Conservation (phyloP, 2,797 vertebrate species). For the Artibeus jamaicensis region DNA sequence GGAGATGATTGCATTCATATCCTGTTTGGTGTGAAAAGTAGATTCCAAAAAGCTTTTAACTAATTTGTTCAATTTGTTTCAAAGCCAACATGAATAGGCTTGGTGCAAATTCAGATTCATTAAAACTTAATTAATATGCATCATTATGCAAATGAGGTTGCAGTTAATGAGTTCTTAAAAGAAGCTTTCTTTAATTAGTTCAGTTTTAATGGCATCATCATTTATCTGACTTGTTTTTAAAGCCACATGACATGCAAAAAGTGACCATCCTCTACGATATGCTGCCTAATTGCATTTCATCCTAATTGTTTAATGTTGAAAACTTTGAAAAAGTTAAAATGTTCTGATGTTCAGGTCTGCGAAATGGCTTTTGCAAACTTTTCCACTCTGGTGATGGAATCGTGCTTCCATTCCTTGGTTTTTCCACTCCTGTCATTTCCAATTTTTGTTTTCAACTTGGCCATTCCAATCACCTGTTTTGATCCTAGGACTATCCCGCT, state of each 20-base stretch:
- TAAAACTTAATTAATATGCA: constrained; percentile 99
- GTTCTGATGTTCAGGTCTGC: constrained; percentile 84
- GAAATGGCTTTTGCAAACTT: constrained; percentile 83
- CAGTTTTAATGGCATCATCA: constrained; percentile 99
- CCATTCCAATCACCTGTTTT: background rate
- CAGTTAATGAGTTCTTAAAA: constrained; percentile 99
- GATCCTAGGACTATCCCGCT: background rate
- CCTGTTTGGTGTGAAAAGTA: constrained; percentile 99
- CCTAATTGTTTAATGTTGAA: constrained; percentile 92
- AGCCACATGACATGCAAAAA: constrained; percentile 96
- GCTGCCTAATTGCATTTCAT: constrained; percentile 90
- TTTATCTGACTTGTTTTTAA: constrained; percentile 99
- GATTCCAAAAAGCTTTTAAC: constrained; percentile 99
- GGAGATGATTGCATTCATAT: constrained; percentile 96
- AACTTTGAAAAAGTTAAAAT: constrained; percentile 91
- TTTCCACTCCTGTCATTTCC: constrained; percentile 66
- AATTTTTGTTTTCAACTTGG: background rate
- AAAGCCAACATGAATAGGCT: constrained; percentile 99
- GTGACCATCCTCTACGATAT: constrained; percentile 95
- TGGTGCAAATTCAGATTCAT: constrained; percentile 99
- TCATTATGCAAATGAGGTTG: constrained; percentile 99
- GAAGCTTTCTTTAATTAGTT: constrained; percentile 99
- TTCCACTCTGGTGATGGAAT: constrained; percentile 78
- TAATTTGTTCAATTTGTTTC: constrained; percentile 99
- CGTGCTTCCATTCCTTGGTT: constrained; percentile 36